A percentile compares a stretch with the other conserved stretches of the same genome.
These are phyloP conservation scores for Andrena camellia DNA, from an alignment of 2,888 invertebrate genomes.

Conservation along the genomic window DNA sequence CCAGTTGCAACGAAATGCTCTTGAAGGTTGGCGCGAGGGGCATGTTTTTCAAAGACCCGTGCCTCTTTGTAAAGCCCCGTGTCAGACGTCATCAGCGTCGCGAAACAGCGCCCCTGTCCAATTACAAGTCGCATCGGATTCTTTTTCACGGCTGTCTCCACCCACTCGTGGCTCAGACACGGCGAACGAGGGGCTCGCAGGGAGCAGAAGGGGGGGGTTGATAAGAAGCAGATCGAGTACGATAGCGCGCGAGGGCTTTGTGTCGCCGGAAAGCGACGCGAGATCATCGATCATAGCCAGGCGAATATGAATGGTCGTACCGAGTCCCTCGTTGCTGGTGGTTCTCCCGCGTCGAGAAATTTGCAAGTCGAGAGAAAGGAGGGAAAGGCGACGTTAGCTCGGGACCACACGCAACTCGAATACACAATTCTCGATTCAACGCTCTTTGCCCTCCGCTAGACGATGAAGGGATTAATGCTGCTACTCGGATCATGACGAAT, in stretches of 20 bases:
- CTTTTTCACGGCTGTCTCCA: constrained; percentile 20
- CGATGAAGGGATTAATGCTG: not conserved
- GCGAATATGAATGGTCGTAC: constrained; percentile 58
- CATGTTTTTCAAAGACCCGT: not conserved
- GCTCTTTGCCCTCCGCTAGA: constrained; percentile 3
- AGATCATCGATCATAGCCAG: constrained; percentile 52
- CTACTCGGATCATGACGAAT: not conserved
- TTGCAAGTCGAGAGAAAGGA: constrained; percentile 40
- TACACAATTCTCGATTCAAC: constrained; percentile 35
- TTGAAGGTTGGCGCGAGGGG: not conserved
- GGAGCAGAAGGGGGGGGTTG: constrained; percentile 32
- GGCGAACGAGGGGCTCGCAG: constrained; percentile 31
- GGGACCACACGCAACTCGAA: constrained; percentile 58
- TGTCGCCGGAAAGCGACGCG: constrained; percentile 50
- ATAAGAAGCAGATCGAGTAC: constrained; percentile 57
- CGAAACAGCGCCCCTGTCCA: constrained; percentile 20
- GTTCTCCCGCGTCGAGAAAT: constrained; percentile 41
- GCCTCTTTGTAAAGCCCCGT: not conserved
- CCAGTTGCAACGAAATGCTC: not conserved
- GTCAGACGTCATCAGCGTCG: constrained; percentile 3
- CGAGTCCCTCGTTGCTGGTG: constrained; percentile 33
- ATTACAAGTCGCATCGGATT: constrained; percentile 40
- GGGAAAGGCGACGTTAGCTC: not conserved
- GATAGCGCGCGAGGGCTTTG: constrained; percentile 45
- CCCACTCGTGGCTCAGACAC: constrained; percentile 38